phyloP scores from a whole-genome alignment of 2,888 invertebrate species.

The Melieria picta region DNA sequence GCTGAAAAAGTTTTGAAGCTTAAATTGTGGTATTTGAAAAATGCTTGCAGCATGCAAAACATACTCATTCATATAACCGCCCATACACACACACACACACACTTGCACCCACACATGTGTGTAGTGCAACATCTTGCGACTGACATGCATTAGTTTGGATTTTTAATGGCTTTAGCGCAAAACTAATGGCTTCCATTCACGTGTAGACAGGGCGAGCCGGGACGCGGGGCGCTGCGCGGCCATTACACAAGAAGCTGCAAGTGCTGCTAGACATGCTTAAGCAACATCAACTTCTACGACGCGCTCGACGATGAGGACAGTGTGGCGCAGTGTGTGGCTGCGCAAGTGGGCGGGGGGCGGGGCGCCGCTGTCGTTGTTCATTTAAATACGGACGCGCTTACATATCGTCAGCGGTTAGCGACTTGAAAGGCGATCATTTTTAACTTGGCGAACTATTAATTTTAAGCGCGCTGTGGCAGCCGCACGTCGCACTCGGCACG shows the following conservation, averaged over 20 bases:
- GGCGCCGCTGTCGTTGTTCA: too few species aligned
- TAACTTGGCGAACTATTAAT: slow-evolving; percentile 63
- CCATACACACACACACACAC: neutral
- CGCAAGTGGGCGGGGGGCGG: too few species aligned
- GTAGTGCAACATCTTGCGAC: slow-evolving; percentile 14
- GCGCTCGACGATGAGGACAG: neutral
- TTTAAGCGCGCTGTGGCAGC: slow-evolving; percentile 44
- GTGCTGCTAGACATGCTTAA: slow-evolving; percentile 8
- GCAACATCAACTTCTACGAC: slow-evolving; percentile 6
- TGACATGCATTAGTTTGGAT: slow-evolving; percentile 32
- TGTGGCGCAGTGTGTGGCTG: neutral
- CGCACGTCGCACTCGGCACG: neutral
- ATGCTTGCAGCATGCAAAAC: slow-evolving; percentile 20
- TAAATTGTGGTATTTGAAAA: slow-evolving; percentile 32
- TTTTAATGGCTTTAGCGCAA: slow-evolving; percentile 33
- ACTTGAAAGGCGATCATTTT: slow-evolving; percentile 63
- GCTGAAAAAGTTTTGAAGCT: slow-evolving; percentile 21
- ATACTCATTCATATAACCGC: neutral
- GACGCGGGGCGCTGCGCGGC: slow-evolving; percentile 5
- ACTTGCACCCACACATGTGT: neutral
- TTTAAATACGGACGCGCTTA: slow-evolving; percentile 31
- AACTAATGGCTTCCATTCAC: slow-evolving; percentile 19
- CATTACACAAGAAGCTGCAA: neutral
- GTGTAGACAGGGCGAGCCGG: slow-evolving; percentile 17
- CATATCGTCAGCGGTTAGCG: slow-evolving; percentile 63